Conservation (phyloP, 1,140 invertebrate genomes). For the Oedothorax gibbosus region DNA sequence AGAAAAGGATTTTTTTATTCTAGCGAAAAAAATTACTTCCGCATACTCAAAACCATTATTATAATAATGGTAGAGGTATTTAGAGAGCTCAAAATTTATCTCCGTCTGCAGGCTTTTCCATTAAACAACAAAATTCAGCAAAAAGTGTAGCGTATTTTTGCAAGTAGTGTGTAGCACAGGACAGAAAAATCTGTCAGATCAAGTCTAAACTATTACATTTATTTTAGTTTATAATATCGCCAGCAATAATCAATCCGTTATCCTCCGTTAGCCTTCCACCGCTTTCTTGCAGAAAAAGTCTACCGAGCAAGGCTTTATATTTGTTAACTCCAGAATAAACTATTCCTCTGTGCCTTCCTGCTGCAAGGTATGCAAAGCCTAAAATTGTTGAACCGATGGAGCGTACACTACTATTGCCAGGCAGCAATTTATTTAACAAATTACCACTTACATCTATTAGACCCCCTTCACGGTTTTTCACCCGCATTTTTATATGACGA, state of each 20-base stretch:
- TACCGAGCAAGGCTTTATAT: background rate
- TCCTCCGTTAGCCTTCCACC: background rate
- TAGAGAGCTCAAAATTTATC: too few species aligned
- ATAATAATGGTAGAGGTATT: too few species aligned
- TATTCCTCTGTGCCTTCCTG: background rate
- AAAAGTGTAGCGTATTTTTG: too few species aligned
- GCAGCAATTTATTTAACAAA: slow-evolving; percentile 8
- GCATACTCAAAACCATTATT: too few species aligned
- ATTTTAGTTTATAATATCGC: too few species aligned
- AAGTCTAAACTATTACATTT: too few species aligned
- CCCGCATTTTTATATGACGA: slow-evolving; percentile 18
- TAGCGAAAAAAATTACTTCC: too few species aligned
- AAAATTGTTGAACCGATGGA: slow-evolving; percentile 1
- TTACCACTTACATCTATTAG: slow-evolving; percentile 12
- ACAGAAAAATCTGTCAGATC: too few species aligned
- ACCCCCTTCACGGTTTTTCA: background rate
- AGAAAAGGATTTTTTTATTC: too few species aligned
- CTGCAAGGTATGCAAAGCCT: background rate
- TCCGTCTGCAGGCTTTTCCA: too few species aligned
- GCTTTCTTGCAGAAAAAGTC: background rate
- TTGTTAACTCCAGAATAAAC: slow-evolving; percentile 1
- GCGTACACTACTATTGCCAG: background rate
- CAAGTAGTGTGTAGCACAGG: too few species aligned
- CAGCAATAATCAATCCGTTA: background rate
- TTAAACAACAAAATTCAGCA: too few species aligned